Conservation (phyloP, 1,140 invertebrate genomes). For the Teleogryllus occipitalis region DNA sequence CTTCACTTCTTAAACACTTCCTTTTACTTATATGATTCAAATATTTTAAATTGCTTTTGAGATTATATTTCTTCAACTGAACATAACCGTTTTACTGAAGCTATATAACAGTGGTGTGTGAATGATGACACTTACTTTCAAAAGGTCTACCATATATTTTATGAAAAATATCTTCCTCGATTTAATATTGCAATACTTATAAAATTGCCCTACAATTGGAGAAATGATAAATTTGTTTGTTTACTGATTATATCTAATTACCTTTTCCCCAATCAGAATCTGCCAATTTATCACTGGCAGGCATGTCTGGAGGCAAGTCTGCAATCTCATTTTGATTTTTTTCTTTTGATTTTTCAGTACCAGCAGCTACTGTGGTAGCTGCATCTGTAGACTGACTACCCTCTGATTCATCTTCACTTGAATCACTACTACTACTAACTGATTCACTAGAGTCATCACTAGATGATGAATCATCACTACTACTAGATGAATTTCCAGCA, state of each 20-base stretch:
- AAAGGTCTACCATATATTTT: too few species aligned
- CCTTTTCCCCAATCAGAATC: constrained; percentile 6
- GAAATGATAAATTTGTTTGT: not conserved
- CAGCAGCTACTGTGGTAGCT: not conserved
- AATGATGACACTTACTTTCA: too few species aligned
- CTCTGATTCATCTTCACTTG: constrained; percentile 9
- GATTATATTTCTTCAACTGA: too few species aligned
- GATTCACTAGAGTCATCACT: constrained; percentile 18
- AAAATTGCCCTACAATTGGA: too few species aligned
- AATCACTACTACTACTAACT: constrained; percentile 10
- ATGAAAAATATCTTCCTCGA: too few species aligned
- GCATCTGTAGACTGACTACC: too few species aligned
- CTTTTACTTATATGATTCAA: too few species aligned
- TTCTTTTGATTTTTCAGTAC: not conserved
- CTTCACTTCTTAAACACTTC: too few species aligned
- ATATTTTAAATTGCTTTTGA: too few species aligned
- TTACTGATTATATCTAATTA: constrained; percentile 10
- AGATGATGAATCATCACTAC: constrained; percentile 18
- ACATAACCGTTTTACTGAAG: too few species aligned
- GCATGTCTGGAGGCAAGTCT: not conserved
- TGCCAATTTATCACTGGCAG: not conserved
- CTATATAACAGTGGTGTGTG: too few species aligned
- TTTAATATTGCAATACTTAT: too few species aligned
- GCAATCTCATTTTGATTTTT: not conserved
- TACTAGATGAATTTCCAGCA: constrained; percentile 14